These are phyloP conservation scores for Nymphalis polychloros DNA, from an alignment of 2,888 invertebrate genomes.

Conservation along the genomic window DNA sequence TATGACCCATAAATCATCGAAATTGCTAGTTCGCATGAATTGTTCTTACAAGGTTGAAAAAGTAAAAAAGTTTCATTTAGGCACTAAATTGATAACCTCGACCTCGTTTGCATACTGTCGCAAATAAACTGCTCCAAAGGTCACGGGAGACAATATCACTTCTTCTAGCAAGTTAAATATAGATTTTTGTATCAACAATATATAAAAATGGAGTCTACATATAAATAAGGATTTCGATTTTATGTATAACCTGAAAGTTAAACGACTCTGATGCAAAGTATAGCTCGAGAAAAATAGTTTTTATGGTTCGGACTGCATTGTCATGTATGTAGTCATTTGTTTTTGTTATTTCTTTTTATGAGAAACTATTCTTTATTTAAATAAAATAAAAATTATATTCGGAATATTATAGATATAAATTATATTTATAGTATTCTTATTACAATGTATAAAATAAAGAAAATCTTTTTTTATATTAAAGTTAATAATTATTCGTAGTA, in stretches of 20 bases:
- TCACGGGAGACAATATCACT: conserved; percentile 7
- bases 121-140: conserved; percentile 23
- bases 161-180: conserved; percentile 3
- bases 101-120: conserved; percentile 30
- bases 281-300: too few relatives aligned
- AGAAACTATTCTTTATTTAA: not conserved
- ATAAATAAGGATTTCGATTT: too few relatives aligned
- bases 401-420: not conserved
- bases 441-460: too few relatives aligned
- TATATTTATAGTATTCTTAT: too few relatives aligned
- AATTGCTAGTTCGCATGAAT: not conserved
- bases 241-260: too few relatives aligned
- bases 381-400: not conserved
- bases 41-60: conserved; percentile 5
- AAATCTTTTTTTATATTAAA: not conserved
- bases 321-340: too few relatives aligned
- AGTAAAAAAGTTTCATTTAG: conserved; percentile 15
- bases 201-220: not conserved
- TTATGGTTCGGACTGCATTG: too few relatives aligned
- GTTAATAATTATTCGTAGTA: conserved; percentile 23
- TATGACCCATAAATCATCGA: too few relatives aligned
- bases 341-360: too few relatives aligned
- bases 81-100: conserved; percentile 17
- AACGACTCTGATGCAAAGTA: too few relatives aligned
- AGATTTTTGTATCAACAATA: not conserved